Evolutionary conservation across 2,797 vertebrate genomes (phyloP), one percentile per base, ranked within the genome.

Genomic region (Gallinago nigripennis): DNA sequence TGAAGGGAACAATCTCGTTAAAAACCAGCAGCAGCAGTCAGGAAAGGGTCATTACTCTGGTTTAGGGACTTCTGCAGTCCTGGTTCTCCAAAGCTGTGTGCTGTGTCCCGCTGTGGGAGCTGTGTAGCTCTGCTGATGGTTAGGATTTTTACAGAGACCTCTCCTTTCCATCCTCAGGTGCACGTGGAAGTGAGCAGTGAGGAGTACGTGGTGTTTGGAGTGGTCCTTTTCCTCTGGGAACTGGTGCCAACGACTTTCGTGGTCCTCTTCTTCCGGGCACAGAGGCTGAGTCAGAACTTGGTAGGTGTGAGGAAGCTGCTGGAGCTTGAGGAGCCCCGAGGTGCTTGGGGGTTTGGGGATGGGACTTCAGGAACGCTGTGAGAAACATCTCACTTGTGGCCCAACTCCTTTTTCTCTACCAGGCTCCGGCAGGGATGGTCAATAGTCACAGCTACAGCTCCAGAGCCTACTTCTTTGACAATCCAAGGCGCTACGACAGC

Each of bases 381-480:
- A 31, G 56, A 51, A 21, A 11, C 8, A 2, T 12, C 80, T 78
- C 28, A 1, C 14, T 18, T 69, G 23, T 82, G 63, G 12, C 14
- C 16, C 75, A 2, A 78, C 81, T 50, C 71, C 11, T 73, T 69
- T 56, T 28, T 93, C 45, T 28, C 31, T 73, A 30, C 39, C 97
- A 99, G 99, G 97, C 98, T 77, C 97, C 99, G 1, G 98, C 98
- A 8, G 99, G 99, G 56, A 99, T 99, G 99, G 98, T 99, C 88
- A 99, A 98, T 92, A 99, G 98, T 95, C 99, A 99, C 97, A 99
- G 98, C 83, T 99, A 99, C 95, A 99, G 98, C 96, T 99, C 99
- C 93, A 98, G 99, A 94, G 99, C 99, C 6, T 99, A 99, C 97
- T 99, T 99, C 97, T 99, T 99, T 5, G 99, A 99, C 98, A 99